These are phyloP conservation scores for Stictocephala bisonia DNA, from an alignment of 2,888 invertebrate genomes.

Conservation along the genomic window DNA sequence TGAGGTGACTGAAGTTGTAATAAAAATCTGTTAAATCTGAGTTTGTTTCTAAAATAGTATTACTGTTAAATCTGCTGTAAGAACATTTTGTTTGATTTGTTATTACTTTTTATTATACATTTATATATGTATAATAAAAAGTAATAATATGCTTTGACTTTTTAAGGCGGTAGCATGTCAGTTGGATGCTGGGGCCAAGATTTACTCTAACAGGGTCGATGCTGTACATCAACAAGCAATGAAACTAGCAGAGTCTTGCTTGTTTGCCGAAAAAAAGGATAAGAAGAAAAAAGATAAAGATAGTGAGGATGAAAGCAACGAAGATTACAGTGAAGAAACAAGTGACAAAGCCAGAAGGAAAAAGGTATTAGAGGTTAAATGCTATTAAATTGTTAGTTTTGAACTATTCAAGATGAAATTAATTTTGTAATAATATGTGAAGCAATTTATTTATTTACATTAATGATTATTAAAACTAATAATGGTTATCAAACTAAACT, in stretches of 20 bases:
- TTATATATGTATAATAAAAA: too few species aligned
- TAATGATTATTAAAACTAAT: too few species aligned
- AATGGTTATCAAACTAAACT: too few species aligned
- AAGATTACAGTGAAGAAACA: neutral
- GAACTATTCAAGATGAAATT: neutral
- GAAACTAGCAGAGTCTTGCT: conserved; percentile 10
- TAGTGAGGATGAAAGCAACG: neutral
- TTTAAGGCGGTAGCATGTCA: conserved; percentile 17
- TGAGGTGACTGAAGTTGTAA: too few species aligned
- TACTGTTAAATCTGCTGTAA: too few species aligned
- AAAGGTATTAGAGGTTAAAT: too few species aligned
- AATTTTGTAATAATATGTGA: neutral
- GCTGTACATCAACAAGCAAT: conserved; percentile 5
- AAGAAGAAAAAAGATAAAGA: neutral
- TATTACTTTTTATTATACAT: too few species aligned
- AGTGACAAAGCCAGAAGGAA: conserved; percentile 1
- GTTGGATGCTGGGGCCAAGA: conserved; percentile 27
- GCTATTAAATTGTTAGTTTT: neutral
- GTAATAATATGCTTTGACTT: neutral
- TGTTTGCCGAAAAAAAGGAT: conserved; percentile 8
- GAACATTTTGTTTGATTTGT: too few species aligned
- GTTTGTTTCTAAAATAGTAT: too few species aligned
- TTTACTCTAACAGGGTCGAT: conserved; percentile 6
- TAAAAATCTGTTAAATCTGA: too few species aligned
- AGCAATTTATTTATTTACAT: too few species aligned